Evolutionary conservation across 2,113 vertebrate species (phyloP).

Genomic region (Cairina moschata): DNA sequence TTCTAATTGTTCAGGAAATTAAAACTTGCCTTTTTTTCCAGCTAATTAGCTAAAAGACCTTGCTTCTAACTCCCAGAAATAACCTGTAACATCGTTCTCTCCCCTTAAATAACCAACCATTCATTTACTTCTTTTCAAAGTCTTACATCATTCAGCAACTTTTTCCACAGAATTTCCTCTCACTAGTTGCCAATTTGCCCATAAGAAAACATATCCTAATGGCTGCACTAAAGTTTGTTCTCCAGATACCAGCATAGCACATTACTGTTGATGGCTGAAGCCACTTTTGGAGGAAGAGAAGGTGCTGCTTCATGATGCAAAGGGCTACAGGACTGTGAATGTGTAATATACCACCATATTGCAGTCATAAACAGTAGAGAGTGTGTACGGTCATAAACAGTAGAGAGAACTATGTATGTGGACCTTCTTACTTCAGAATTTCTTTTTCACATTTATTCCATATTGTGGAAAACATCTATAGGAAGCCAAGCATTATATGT

Average conservation of each 20-base stretch:
- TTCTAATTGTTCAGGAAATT: conserved; percentile 37
- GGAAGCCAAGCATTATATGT: not conserved
- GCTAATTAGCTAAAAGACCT: conserved; percentile 35
- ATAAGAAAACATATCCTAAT: conserved; percentile 7
- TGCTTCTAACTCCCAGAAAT: not conserved
- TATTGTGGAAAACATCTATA: not conserved
- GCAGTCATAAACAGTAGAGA: not conserved
- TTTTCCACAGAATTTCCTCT: conserved; percentile 36
- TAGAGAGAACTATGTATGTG: too few species aligned
- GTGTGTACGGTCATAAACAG: too few species aligned
- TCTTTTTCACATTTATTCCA: not conserved
- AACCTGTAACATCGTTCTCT: conserved; percentile 19
- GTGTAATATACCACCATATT: too few species aligned
- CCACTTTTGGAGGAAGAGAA: not conserved
- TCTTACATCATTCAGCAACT: conserved; percentile 24
- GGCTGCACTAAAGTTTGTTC: not conserved
- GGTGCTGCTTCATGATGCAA: fast-evolving
- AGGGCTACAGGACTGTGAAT: not conserved
- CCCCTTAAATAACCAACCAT: not conserved
- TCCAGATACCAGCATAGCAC: fast-evolving
- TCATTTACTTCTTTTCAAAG: not conserved
- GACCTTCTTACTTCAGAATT: not conserved
- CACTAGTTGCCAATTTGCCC: not conserved
- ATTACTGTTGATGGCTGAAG: not conserved
- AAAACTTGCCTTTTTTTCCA: not conserved